Evolutionary conservation across 2,888 invertebrate genomes (phyloP).

Genomic region (Pammene aurita): DNA sequence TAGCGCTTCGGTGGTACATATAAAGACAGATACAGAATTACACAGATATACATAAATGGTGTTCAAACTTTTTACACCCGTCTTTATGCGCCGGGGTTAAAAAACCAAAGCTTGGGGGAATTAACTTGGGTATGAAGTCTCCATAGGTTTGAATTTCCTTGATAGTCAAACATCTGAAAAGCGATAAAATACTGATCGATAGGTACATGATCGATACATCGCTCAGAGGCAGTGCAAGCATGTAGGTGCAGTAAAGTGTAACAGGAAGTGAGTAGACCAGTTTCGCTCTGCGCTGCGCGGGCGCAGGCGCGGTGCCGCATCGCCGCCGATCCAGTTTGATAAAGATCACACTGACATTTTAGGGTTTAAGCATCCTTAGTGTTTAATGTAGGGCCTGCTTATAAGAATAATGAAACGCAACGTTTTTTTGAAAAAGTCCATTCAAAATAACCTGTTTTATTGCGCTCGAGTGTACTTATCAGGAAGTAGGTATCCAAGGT

Average conservation of each 20-base stretch:
- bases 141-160: background rate
- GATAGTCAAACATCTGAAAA: background rate
- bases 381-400: constrained; percentile 17
- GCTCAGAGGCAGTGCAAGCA: constrained; percentile 31
- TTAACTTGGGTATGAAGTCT: no score
- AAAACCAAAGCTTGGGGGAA: no score
- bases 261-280: constrained; percentile 78
- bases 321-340: constrained; percentile 65
- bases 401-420: background rate
- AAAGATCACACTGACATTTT: constrained; percentile 80
- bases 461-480: no score
- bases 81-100: no score
- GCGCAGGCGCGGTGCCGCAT: constrained; percentile 42
- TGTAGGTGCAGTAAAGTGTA: constrained; percentile 49
- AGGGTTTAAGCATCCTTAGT: constrained; percentile 31
- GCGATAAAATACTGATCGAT: background rate
- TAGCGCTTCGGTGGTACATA: no score
- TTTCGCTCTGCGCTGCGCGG: constrained; percentile 70
- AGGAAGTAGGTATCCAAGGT: no score
- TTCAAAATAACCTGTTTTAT: no score
- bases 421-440: no score
- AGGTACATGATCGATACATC: constrained; percentile 2
- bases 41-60: no score
- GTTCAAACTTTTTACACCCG: no score
- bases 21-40: no score